phyloP scores from a whole-genome alignment of 35 echinoderm and acorn worm genomes.

The Lytechinus variegatus region DNA sequence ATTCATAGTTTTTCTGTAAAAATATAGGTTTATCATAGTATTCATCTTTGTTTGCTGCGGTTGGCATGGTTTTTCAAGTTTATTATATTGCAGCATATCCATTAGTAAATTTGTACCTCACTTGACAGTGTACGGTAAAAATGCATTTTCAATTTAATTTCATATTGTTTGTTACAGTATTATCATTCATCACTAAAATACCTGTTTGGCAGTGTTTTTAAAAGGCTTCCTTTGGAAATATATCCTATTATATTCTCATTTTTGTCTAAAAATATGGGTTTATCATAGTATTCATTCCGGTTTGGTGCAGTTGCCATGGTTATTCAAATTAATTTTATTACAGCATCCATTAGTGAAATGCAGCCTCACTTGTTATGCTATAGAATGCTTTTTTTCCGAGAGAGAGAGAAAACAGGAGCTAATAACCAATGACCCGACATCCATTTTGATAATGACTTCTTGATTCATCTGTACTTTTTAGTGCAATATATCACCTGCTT shows the following conservation, averaged over 20 bases:
- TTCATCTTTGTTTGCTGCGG: not conserved
- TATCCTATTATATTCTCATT: not conserved
- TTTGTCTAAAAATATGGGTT: not conserved
- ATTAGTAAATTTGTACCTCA: too few relatives aligned
- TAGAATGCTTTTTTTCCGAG: not conserved
- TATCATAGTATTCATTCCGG: not conserved
- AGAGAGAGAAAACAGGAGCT: not conserved
- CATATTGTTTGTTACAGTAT: too few relatives aligned
- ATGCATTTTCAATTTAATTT: too few relatives aligned
- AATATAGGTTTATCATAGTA: not conserved
- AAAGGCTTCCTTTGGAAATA: too few relatives aligned
- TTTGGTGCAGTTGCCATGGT: not conserved
- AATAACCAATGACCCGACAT: not conserved
- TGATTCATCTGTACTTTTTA: not conserved
- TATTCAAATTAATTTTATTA: not conserved
- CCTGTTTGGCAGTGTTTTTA: too few relatives aligned
- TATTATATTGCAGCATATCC: too few relatives aligned
- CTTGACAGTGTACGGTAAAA: too few relatives aligned
- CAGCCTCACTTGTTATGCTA: not conserved
- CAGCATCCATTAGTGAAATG: not conserved
- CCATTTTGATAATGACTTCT: not conserved
- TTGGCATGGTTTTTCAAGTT: not conserved
- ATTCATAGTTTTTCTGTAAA: not conserved
- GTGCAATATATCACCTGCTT: not conserved
- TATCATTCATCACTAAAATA: too few relatives aligned